phyloP scores from a whole-genome alignment of 1,140 invertebrate genomes.

The Centruroides sculpturatus region DNA sequence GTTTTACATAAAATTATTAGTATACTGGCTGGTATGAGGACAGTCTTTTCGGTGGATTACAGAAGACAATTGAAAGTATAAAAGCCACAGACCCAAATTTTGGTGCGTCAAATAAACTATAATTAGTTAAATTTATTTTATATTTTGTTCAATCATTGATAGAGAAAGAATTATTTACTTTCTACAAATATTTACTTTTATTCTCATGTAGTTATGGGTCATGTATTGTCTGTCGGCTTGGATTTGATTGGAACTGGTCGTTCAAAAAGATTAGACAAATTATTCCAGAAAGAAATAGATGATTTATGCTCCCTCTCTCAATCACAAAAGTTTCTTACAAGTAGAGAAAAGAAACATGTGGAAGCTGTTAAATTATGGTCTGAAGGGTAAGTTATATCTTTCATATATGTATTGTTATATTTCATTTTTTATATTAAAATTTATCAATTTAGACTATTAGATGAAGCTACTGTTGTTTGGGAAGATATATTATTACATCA shows the following conservation, averaged over 20 bases:
- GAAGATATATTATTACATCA: constrained; percentile 35
- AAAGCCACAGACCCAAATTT: constrained; percentile 34
- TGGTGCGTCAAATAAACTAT: constrained; percentile 24
- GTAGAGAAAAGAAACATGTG: constrained; percentile 32
- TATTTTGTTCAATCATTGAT: too few relatives aligned
- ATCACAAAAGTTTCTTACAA: too few relatives aligned
- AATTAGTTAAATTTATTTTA: constrained; percentile 1
- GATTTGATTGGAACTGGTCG: constrained; percentile 33
- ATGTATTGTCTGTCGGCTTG: constrained; percentile 31
- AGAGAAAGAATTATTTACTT: background rate
- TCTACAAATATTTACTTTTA: background rate
- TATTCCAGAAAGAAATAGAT: constrained; percentile 25
- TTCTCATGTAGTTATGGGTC: constrained; percentile 32
- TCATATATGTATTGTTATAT: too few relatives aligned
- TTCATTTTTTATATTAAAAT: too few relatives aligned
- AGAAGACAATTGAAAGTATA: constrained; percentile 30
- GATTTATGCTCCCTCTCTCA: background rate
- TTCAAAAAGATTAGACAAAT: constrained; percentile 21
- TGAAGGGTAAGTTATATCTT: constrained; percentile 25
- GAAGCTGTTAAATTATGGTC: constrained; percentile 34
- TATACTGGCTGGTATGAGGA: constrained; percentile 39
- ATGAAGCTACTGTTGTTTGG: constrained; percentile 29
- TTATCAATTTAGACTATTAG: constrained; percentile 2
- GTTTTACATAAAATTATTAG: constrained; percentile 15
- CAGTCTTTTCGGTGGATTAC: constrained; percentile 32